phyloP scores from a whole-genome alignment of 2,888 invertebrate genomes.

The Galerucella nymphaeae region DNA sequence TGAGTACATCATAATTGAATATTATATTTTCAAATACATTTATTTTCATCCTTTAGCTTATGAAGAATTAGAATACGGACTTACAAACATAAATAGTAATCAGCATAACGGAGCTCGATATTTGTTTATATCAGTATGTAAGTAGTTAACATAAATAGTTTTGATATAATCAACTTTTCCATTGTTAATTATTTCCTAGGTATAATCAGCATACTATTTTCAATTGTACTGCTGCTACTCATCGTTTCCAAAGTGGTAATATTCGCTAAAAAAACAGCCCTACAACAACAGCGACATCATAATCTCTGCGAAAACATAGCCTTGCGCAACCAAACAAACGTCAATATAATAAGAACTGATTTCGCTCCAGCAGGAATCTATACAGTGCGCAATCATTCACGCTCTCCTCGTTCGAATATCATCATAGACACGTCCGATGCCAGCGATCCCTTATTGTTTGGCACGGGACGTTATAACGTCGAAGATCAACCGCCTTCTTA shows the following conservation, averaged over 20 bases:
- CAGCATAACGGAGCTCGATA: constrained; percentile 58
- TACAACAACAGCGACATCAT: constrained; percentile 47
- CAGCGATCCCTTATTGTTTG: constrained; percentile 55
- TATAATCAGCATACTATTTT: constrained; percentile 60
- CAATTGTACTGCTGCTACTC: constrained; percentile 59
- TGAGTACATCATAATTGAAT: constrained; percentile 50
- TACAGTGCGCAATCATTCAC: constrained; percentile 47
- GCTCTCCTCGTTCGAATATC: constrained; percentile 49
- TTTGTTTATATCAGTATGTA: constrained; percentile 62
- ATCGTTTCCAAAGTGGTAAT: constrained; percentile 61
- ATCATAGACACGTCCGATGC: constrained; percentile 54
- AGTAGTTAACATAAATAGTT: constrained; percentile 45
- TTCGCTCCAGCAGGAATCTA: constrained; percentile 50
- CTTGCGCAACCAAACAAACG: constrained; percentile 49
- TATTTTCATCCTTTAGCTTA: constrained; percentile 52
- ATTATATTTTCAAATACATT: neutral
- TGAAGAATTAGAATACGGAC: constrained; percentile 58
- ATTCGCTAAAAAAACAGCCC: constrained; percentile 58
- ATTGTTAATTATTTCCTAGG: constrained; percentile 49
- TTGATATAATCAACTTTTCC: neutral
- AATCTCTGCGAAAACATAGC: constrained; percentile 51
- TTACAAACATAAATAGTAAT: constrained; percentile 54
- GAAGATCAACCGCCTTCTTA: constrained; percentile 61
- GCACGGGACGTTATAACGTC: constrained; percentile 46
- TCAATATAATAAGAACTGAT: constrained; percentile 47